Percentiles rank a stretch among this genome's conserved stretches.
Evolutionary conservation across 2,113 vertebrate genomes (phyloP).

Genomic region (Thryonomys swinderianus): DNA sequence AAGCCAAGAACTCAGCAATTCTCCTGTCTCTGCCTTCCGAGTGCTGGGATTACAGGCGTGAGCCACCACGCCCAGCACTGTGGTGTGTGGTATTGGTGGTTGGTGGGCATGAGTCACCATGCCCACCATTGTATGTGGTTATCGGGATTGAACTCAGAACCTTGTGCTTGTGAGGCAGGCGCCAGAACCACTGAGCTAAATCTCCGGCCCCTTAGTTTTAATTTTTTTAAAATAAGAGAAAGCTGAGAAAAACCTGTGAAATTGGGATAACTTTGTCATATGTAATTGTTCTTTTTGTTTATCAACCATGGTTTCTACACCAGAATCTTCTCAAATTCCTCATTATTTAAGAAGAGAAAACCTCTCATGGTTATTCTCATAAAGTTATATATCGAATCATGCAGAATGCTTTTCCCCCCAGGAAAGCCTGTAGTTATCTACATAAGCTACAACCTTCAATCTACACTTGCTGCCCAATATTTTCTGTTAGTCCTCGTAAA

Average conservation of each 20-base stretch:
- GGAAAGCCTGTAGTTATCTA: background rate
- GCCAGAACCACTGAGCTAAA: no score
- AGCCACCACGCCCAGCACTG: no score
- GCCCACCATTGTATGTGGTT: no score
- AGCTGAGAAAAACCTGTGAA: background rate
- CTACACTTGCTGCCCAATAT: background rate
- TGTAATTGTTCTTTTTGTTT: background rate
- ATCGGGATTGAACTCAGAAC: no score
- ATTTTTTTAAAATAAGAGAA: conserved; percentile 38
- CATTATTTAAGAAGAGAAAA: background rate
- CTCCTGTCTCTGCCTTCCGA: no score
- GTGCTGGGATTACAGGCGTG: no score
- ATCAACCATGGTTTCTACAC: background rate
- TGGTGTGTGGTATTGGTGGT: no score
- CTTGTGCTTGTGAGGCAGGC: no score
- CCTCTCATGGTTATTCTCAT: background rate
- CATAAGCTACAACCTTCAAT: background rate
- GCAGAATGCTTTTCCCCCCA: background rate
- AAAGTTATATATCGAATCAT: background rate
- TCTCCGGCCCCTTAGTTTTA: no score
- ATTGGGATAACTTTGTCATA: background rate
- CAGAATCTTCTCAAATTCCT: background rate
- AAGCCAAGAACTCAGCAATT: no score
- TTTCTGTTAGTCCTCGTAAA: background rate
- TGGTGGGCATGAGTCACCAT: no score